Evolutionary conservation across 2,888 invertebrate species (phyloP).

Genomic region (Drosophila planitibia): DNA sequence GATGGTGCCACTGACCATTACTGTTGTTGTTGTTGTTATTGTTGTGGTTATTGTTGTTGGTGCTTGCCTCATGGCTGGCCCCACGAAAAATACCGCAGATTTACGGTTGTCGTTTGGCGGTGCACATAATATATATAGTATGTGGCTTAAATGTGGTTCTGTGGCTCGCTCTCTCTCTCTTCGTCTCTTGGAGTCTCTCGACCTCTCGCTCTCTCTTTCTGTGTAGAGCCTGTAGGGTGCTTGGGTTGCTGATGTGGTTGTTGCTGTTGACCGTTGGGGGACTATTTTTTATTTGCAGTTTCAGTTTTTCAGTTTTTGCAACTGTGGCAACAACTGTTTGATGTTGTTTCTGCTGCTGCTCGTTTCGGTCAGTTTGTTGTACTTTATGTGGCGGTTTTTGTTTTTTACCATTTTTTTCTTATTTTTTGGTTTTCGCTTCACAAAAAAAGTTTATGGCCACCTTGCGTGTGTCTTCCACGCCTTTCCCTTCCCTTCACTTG

Average conservation of each 20-base stretch:
- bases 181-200: background rate
- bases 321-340: slow-evolving; percentile 62
- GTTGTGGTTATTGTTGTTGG: slow-evolving; percentile 14
- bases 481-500: background rate
- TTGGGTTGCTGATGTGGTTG: slow-evolving; percentile 14
- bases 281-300: slow-evolving; percentile 79
- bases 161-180: slow-evolving; percentile 2
- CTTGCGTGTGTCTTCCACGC: slow-evolving; percentile 44
- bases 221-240: slow-evolving; percentile 9
- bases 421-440: slow-evolving; percentile 44
- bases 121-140: slow-evolving; percentile 64
- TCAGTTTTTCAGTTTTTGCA: slow-evolving; percentile 79
- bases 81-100: slow-evolving; percentile 80
- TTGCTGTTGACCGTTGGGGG: slow-evolving; percentile 45
- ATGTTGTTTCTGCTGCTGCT: slow-evolving; percentile 35
- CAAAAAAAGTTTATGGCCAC: slow-evolving; percentile 58
- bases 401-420: background rate
- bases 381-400: slow-evolving; percentile 69
- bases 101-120: slow-evolving; percentile 79
- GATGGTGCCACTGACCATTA: slow-evolving; percentile 24
- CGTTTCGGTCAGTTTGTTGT: slow-evolving; percentile 72
- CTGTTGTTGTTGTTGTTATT: slow-evolving; percentile 20
- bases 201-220: background rate
- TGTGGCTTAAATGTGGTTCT: slow-evolving; percentile 61
- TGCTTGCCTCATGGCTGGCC: slow-evolving; percentile 62